Conservation (phyloP, 2,888 invertebrate genomes). For the Drosophila dives region DNA sequence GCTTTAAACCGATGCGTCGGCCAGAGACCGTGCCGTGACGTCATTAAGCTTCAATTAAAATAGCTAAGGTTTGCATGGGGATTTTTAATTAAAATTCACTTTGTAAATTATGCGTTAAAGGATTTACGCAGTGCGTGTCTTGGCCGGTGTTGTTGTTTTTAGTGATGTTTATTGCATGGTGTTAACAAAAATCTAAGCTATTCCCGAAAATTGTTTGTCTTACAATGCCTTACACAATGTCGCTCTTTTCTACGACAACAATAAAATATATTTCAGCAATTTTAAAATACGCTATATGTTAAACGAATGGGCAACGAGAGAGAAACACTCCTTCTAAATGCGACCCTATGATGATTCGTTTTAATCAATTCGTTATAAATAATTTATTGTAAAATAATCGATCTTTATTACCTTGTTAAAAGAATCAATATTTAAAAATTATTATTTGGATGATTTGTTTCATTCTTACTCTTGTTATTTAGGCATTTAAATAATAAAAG, state of each 20-base stretch:
- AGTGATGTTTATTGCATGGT: constrained; percentile 35
- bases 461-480: not conserved
- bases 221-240: not conserved
- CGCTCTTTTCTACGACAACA: not conserved
- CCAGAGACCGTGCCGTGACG: constrained; percentile 57
- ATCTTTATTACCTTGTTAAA: not conserved
- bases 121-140: constrained; percentile 57
- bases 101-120: constrained; percentile 76
- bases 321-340: not conserved
- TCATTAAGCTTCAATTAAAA: constrained; percentile 80
- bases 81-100: constrained; percentile 81
- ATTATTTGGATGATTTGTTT: not conserved
- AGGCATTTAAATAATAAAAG: too few relatives aligned
- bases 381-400: not conserved
- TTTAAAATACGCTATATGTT: not conserved
- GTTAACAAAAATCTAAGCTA: constrained; percentile 27
- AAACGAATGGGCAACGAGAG: not conserved
- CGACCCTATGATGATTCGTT: not conserved
- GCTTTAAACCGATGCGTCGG: constrained; percentile 15
- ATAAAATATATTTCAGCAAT: not conserved
- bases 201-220: not conserved
- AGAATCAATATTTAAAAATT: not conserved
- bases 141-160: constrained; percentile 22
- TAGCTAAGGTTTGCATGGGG: constrained; percentile 77
- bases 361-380: not conserved